A percentile compares a stretch with the other conserved stretches of the same genome.
These are phyloP conservation scores for Caenorhabditis inopinata DNA, from an alignment of 1,140 invertebrate species.

Conservation along the genomic window DNA sequence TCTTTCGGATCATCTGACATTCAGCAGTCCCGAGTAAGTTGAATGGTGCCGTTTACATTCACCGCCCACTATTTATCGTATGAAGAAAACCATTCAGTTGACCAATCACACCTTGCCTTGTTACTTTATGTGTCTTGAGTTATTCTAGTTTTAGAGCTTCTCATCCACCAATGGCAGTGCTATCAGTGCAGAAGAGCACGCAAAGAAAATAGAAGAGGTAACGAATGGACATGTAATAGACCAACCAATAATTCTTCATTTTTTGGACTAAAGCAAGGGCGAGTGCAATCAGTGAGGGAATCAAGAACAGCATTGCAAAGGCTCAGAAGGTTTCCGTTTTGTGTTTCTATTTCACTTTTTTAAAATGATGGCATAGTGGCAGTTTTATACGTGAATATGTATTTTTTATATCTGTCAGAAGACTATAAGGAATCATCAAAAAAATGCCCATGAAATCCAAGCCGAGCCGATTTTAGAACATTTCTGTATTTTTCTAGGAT, in stretches of 20 bases:
- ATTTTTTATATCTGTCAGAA: too few species aligned
- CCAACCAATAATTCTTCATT: not conserved
- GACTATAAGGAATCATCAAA: too few species aligned
- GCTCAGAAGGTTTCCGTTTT: slow-evolving; percentile 8
- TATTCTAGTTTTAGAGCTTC: slow-evolving; percentile 24
- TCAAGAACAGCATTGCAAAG: not conserved
- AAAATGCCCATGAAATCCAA: too few species aligned
- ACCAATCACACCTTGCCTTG: too few species aligned
- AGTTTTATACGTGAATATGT: too few species aligned
- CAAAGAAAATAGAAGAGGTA: not conserved
- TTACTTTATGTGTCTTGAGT: not conserved
- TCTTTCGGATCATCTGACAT: slow-evolving; percentile 1
- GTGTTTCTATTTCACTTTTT: not conserved
- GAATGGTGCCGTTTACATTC: not conserved
- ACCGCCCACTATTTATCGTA: not conserved
- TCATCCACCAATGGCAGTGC: not conserved
- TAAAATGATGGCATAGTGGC: too few species aligned
- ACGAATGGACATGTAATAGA: too few species aligned
- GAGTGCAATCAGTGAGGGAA: not conserved
- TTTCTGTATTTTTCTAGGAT: not conserved
- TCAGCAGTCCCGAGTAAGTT: not conserved
- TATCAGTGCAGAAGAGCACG: not conserved
- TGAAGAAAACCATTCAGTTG: too few species aligned
- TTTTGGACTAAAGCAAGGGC: slow-evolving; percentile 24
- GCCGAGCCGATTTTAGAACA: too few species aligned